Conservation (phyloP, 2,888 invertebrate genomes). For the Hecatera dysodea region DNA sequence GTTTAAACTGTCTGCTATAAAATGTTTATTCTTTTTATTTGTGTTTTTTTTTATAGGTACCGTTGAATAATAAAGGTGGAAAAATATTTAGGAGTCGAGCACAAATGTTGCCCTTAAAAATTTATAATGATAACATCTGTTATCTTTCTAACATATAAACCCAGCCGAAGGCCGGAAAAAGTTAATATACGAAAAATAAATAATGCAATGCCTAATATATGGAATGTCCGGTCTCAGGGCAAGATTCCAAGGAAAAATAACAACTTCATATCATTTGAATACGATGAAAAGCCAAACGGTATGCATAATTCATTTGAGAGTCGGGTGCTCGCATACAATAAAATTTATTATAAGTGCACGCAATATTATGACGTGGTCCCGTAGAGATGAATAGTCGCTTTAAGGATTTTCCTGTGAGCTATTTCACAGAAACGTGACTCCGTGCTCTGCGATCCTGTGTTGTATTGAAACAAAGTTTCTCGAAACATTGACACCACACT, state of each 20-base stretch:
- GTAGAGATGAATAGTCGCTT: conserved; percentile 50
- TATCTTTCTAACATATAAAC: background rate
- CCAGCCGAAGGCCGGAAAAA: conserved; percentile 10
- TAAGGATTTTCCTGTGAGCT: conserved; percentile 20
- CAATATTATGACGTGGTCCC: conserved; percentile 66
- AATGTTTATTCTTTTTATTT: conserved; percentile 26
- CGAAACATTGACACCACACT: background rate
- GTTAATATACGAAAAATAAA: conserved; percentile 41
- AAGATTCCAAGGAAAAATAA: conserved; percentile 86
- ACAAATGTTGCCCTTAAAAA: background rate
- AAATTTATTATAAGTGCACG: conserved; percentile 74
- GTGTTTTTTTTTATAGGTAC: background rate
- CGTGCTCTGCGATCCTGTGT: background rate
- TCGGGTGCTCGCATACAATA: conserved; percentile 71
- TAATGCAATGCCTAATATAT: conserved; percentile 64
- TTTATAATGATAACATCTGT: no score
- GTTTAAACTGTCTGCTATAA: conserved; percentile 2
- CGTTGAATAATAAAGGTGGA: background rate
- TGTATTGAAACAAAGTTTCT: background rate
- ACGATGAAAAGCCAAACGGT: conserved; percentile 85
- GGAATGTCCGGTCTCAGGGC: conserved; percentile 81
- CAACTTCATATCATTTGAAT: conserved; percentile 85
- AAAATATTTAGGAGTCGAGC: background rate
- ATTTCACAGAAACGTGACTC: background rate
- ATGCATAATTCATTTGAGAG: conserved; percentile 83